A percentile compares a stretch with the other conserved stretches of the same genome.
phyloP scores from a whole-genome alignment of 2,113 vertebrate genomes.

The cattle (Bos taurus) region DNA sequence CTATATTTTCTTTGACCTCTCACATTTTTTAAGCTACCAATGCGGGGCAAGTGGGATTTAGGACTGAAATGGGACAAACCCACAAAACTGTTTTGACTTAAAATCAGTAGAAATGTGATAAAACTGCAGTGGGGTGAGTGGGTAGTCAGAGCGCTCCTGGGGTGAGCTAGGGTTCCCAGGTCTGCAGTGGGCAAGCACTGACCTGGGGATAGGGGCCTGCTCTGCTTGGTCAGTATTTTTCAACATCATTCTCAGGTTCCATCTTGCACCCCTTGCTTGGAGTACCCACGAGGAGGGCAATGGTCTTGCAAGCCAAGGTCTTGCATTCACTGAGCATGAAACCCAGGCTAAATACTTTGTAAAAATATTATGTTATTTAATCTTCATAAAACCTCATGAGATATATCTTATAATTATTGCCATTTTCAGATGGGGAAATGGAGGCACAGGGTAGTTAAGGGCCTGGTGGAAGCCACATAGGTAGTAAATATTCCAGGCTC shows the following conservation, averaged over 20 bases:
- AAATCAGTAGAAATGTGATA: constrained; percentile 28
- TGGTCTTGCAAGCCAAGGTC: neutral
- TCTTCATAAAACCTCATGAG: neutral
- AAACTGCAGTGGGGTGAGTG: neutral
- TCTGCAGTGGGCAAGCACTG: neutral
- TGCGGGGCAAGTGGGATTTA: constrained; percentile 77
- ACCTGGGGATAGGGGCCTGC: neutral
- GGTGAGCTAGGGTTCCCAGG: neutral
- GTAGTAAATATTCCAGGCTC: too few relatives aligned
- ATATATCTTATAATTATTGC: neutral
- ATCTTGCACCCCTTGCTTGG: neutral
- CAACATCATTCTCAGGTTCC: neutral
- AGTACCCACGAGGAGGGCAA: neutral
- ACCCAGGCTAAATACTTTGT: neutral
- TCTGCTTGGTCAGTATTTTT: neutral
- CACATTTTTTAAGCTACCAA: constrained; percentile 79
- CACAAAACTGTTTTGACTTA: constrained; percentile 47
- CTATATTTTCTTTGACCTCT: constrained; percentile 84
- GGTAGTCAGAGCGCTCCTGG: neutral
- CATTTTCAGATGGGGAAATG: neutral
- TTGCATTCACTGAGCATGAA: neutral
- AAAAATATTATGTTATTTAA: constrained; percentile 2
- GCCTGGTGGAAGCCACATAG: neutral
- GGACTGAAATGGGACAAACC: constrained; percentile 38
- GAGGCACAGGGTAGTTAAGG: neutral